phyloP scores from a whole-genome alignment of 2,797 vertebrate species.

The Diplodus sargus region DNA sequence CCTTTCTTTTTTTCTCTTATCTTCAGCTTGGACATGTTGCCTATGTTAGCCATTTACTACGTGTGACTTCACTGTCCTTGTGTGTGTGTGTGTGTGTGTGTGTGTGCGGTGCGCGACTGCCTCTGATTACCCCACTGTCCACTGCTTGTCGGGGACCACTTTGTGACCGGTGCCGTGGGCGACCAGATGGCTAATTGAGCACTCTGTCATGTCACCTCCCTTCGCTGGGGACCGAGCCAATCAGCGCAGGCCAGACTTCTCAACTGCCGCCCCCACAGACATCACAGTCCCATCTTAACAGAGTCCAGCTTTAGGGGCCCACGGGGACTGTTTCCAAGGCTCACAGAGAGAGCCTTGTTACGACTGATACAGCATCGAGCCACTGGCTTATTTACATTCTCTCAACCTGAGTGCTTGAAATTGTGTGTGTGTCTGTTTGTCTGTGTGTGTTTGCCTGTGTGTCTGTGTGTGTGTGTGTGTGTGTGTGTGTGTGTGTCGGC shows the following conservation, averaged over 20 bases:
- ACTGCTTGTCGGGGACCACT: conserved; percentile 64
- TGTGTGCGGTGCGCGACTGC: not conserved
- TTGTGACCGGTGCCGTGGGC: conserved; percentile 74
- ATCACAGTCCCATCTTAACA: conserved; percentile 72
- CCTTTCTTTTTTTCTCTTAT: not conserved
- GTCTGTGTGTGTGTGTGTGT: not conserved
- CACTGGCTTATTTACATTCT: conserved; percentile 76
- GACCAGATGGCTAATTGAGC: conserved; percentile 83
- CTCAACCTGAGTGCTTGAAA: conserved; percentile 54
- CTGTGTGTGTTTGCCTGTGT: conserved; percentile 9
- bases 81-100: conserved; percentile 13
- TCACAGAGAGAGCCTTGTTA: conserved; percentile 66
- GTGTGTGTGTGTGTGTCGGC: conserved; percentile 1
- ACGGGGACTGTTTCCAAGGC: conserved; percentile 63
- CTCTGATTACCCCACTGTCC: conserved; percentile 72
- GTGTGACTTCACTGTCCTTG: not conserved
- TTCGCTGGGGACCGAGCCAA: conserved; percentile 77
- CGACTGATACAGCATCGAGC: conserved; percentile 63
- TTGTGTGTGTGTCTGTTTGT: not conserved
- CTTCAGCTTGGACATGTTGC: not conserved
- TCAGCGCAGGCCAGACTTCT: conserved; percentile 71
- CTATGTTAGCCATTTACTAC: conserved; percentile 28
- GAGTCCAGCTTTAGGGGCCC: conserved; percentile 74
- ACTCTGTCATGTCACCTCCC: conserved; percentile 81
- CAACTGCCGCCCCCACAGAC: conserved; percentile 68